Base-by-base conservation (phyloP, 37 sponge, comb jelly and placozoan species). In the Beroe forskalii region DNA sequence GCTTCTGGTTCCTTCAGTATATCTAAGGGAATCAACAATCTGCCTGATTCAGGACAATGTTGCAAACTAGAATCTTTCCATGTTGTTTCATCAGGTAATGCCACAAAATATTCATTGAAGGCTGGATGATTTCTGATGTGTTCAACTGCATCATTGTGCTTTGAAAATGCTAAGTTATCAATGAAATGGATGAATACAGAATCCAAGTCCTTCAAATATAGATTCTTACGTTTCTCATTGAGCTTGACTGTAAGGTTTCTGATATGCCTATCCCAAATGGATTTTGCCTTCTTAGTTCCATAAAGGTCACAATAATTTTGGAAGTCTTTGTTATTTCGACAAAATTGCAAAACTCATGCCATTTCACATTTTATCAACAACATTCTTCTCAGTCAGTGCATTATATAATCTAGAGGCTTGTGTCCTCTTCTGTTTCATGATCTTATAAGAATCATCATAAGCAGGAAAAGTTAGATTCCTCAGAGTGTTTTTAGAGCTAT, bases 301-400 rank as follows among this genome's bases (percentile, higher is more conserved):
- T 80, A 44, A 20, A 80, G 40, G 28, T 80, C 55, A 44, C 86
- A 80, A 80, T 44, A 80, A 25, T 80, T 80, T 48, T 80, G 86
- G 42, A 80, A 80, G 42, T 80, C 40, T n/a, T 41, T 44, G 55
- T 80, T 41, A 9, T 43, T 38, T 42, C 35, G 28, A 38, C 86
- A 80, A 38, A 41, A 80, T 4, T 80, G 86, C 55, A 44, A 25
- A 80, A 80, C 22, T 80, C 86, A 41, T 33, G n/a, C 86, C 86
- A 80, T 41, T 35, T 80, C 55, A 80, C 86, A 41, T 80, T 80
- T 41, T 44, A 42, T 80, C 55, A 44, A 80, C 30, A 1, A 80
- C 86, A 23, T 32, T 38, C 30, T 44, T 80, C 27, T 80, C 86
- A 41, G 55, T 80, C 14, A 80, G 86, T 42, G 86, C n/a, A 80